These are phyloP conservation scores for Enteromius viviparus DNA, from an alignment of 2,797 vertebrate species.

Conservation along the genomic window DNA sequence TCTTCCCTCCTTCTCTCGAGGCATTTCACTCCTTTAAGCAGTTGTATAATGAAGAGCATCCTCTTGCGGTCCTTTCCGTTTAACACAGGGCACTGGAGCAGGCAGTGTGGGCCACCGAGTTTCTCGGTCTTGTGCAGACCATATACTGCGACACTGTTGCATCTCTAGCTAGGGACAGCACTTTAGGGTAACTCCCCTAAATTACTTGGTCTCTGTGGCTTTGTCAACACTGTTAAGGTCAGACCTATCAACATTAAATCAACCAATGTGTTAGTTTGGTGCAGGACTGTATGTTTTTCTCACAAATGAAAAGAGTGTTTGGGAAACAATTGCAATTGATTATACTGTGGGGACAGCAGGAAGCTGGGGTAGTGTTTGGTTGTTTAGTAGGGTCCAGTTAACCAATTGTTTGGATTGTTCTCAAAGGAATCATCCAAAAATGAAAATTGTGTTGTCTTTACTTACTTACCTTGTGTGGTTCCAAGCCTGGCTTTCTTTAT, in stretches of 20 bases:
- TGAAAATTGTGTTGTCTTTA: not conserved
- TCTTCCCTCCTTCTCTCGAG: conserved; percentile 61
- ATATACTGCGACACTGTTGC: conserved; percentile 9
- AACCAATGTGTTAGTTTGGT: not conserved
- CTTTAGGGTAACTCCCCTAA: not conserved
- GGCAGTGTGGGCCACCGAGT: conserved; percentile 28
- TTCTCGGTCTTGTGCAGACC: not conserved
- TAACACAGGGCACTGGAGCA: conserved; percentile 26
- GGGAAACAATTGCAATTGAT: not conserved
- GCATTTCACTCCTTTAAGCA: conserved; percentile 38
- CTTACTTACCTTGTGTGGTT: not conserved
- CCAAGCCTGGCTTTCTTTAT: not conserved
- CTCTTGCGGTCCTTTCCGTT: conserved; percentile 48
- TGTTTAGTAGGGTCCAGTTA: not conserved
- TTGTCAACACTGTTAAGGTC: not conserved
- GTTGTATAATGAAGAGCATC: conserved; percentile 55
- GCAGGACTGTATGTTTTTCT: not conserved
- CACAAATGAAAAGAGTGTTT: not conserved
- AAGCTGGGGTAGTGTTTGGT: not conserved
- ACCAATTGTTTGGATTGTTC: not conserved
- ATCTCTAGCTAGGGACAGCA: not conserved
- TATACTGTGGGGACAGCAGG: not conserved
- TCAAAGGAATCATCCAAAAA: not conserved
- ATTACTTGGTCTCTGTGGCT: not conserved
- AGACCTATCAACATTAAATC: not conserved